Evolutionary conservation across 2,797 vertebrate species (phyloP).

Genomic region (Urophycis tenuis): DNA sequence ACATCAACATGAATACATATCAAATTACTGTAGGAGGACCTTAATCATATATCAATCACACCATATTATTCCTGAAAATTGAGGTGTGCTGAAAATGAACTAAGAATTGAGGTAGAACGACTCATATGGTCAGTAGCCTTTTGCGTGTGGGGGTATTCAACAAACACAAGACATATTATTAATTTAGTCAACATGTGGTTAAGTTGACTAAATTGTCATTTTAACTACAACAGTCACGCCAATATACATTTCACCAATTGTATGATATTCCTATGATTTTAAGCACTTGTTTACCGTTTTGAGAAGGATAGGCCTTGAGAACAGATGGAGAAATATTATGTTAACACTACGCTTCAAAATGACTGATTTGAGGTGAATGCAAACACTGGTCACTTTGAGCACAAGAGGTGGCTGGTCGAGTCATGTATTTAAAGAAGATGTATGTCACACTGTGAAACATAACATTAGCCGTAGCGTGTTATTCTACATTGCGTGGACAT

Average conservation of each 20-base stretch:
- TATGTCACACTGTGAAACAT: not conserved
- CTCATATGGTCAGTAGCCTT: not conserved
- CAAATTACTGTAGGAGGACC: too few relatives aligned
- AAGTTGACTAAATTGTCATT: not conserved
- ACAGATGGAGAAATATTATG: not conserved
- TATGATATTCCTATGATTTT: not conserved
- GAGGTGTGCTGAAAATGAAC: too few relatives aligned
- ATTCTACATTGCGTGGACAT: not conserved
- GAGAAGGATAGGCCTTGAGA: not conserved
- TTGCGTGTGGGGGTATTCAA: not conserved
- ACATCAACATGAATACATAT: too few relatives aligned
- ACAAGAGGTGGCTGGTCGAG: too few relatives aligned
- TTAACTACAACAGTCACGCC: not conserved
- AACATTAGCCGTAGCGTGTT: not conserved
- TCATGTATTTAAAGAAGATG: not conserved
- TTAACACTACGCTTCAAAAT: not conserved
- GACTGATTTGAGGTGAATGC: too few relatives aligned
- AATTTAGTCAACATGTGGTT: too few relatives aligned
- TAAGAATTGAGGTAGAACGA: not conserved
- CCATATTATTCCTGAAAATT: too few relatives aligned
- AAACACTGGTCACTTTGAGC: too few relatives aligned
- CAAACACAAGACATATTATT: not conserved
- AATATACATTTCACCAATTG: not conserved
- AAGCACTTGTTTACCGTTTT: not conserved
- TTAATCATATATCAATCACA: too few relatives aligned